Conservation (phyloP, 2,113 vertebrate genomes). For the Sturnus vulgaris region DNA sequence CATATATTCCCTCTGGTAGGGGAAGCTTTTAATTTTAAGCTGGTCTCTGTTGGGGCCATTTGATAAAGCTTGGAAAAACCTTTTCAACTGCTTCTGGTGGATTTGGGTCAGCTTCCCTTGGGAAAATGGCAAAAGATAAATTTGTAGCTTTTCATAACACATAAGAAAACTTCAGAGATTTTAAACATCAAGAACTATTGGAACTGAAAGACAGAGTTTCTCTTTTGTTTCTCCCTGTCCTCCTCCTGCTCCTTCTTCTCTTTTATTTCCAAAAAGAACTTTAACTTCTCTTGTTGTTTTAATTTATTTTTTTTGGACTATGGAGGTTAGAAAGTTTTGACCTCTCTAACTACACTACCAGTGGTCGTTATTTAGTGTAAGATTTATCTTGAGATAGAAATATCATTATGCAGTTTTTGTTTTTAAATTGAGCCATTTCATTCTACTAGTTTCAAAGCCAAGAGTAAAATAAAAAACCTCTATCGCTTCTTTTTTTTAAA, state of each 20-base stretch:
- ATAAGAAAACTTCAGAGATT: constrained; percentile 77
- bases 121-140: constrained; percentile 79
- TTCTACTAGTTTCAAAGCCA: constrained; percentile 23
- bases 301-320: not conserved
- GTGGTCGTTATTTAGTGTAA: constrained; percentile 18
- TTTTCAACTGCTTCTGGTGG: constrained; percentile 74
- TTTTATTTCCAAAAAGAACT: constrained; percentile 51
- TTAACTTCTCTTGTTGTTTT: constrained; percentile 58
- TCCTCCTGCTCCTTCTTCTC: not conserved
- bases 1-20: constrained; percentile 79
- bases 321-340: constrained; percentile 26
- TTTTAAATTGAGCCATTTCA: not conserved
- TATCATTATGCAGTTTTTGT: constrained; percentile 25
- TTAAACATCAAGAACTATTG: constrained; percentile 74
- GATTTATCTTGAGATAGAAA: constrained; percentile 49
- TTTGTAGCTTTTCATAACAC: constrained; percentile 76
- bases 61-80: constrained; percentile 79
- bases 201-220: constrained; percentile 67
- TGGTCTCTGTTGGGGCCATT: constrained; percentile 75
- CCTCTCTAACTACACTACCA: constrained; percentile 15
- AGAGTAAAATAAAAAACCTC: not conserved
- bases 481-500: not conserved
- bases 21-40: constrained; percentile 83
- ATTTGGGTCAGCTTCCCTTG: constrained; percentile 76
- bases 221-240: constrained; percentile 40